Evolutionary conservation across 2,797 vertebrate genomes (phyloP).

Genomic region (Crenuchus spilurus): DNA sequence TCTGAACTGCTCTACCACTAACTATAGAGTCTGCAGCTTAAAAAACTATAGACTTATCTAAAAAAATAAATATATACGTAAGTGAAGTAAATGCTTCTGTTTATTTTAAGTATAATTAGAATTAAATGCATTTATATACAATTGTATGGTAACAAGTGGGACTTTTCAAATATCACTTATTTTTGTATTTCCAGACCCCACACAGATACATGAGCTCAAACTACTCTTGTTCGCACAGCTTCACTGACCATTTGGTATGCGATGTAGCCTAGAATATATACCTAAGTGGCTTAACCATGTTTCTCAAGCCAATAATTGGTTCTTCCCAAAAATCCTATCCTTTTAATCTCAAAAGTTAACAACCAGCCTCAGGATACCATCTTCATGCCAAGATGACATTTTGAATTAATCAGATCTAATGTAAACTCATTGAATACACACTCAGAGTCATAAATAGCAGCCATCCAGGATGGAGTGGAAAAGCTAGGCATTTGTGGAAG

Average conservation of each 20-base stretch:
- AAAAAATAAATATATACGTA: too few relatives aligned
- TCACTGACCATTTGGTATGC: too few relatives aligned
- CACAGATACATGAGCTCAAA: background rate
- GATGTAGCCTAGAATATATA: too few relatives aligned
- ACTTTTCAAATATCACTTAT: too few relatives aligned
- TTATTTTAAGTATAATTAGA: too few relatives aligned
- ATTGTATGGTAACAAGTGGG: background rate
- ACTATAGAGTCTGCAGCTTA: too few relatives aligned
- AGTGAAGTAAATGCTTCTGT: background rate
- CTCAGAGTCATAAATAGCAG: conserved; percentile 99
- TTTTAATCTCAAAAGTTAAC: conserved; percentile 13
- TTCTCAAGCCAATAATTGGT: conserved; percentile 30
- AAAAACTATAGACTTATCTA: too few relatives aligned
- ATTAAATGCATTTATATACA: background rate
- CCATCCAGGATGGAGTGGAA: conserved; percentile 99
- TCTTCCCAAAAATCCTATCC: background rate
- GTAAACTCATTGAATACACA: conserved; percentile 99
- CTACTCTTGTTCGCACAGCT: background rate
- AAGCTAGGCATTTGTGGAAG: conserved; percentile 99
- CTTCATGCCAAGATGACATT: conserved; percentile 95
- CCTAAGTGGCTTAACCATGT: background rate
- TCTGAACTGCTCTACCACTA: too few relatives aligned
- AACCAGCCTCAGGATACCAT: conserved; percentile 77
- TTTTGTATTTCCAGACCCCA: background rate
- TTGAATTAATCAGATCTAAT: conserved; percentile 87